Base-by-base conservation (phyloP, 2,797 vertebrate species). In the Spinibarbus caldwelli region DNA sequence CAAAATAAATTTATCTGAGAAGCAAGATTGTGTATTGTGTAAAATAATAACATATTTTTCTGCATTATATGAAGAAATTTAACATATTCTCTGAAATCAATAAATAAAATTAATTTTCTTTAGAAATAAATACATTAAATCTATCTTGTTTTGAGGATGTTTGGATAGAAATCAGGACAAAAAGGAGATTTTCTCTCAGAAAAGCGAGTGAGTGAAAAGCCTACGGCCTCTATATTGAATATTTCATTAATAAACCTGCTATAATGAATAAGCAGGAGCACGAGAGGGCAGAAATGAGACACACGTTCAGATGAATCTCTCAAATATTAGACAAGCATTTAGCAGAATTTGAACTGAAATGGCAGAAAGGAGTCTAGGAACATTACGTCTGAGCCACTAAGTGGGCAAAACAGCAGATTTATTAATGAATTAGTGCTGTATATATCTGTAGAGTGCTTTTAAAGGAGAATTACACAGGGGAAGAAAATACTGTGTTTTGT, bases 381-480 rank as follows among this genome's bases (percentile, higher is more conserved):
- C 2, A 54, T 52, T 21, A 19, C 36, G 23, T 26, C 26, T 21
- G 66, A 54, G 23, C 29, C 67, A 71, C 68, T 59, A 43, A 57
- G 31, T 47, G 41, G 66, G 12, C 11, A 59, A 43, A 72, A 43
- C 31, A 57, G 38, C n/a, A 57, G n/a, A 41, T 82, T 45, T 41
- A 72, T 59, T 45, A 26, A 7, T 43, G 36, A 72, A 57, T 43
- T 54, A 82, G 57, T 82, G 26, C 10, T 23, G n/a, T 64, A 6
- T 78, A 49, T 80, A 67, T 82, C 29, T 54, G 34, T 15, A 26
- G 45, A 41, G 66, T 31, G 67, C 80, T 72, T 72, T 82, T 31
- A 72, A 72, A 21, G 36, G 68, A 72, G 26, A 71, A 41, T 81
- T 54, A 15, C 34, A 19, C 34, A 54, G 34, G 34, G 5, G 29